Base-by-base conservation (phyloP, 2,888 invertebrate genomes). In the Plagiodera versicolora region DNA sequence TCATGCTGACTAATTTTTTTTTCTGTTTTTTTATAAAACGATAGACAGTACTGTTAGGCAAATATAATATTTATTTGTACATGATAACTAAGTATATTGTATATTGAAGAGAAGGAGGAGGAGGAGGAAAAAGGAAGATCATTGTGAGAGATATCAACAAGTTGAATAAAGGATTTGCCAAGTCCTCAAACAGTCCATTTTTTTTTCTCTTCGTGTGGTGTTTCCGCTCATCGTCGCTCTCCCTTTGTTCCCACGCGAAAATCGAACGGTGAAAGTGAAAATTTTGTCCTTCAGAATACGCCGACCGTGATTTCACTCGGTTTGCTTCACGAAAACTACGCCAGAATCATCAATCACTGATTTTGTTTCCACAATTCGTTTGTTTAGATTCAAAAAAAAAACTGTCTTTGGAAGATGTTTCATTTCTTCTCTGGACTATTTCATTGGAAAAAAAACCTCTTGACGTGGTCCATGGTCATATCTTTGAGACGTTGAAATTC, bases 151-250 rank as follows among this genome's bases (percentile, higher is more conserved):
- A 78, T 77, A 76, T 75, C 69, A 73, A 71, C 69, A 76, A 84
- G 84, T 84, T 85, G 82, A 86, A 86, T 86, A 86, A 86, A 86
- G 86, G 85, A 83, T 84, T 77, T 76, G 85, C 85, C 85, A 83
- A 84, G 71, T 72, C 83, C 55, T 50, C 28, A 59, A 54, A 83
- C 85, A 85, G 85, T 86, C 85, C 85, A 85, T 85, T 85, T 84
- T 78, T 85, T 85, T 85, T 84, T 85, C 83, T 60, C 48, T 60
- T 62, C 58, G 47, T 32, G 16, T 11, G 49, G 39, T 11, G 19
- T 39, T 39, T 54, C 30, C 28, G 28, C 14, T 47, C 20, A 2
- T 46, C 39, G 16, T 32, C 9, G 24, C 24, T 6, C 24, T 6
- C 24, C 24, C 24, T 6, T 24, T n/a, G n/a, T n/a, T n/a, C n/a